Base-by-base conservation (phyloP, 2,113 vertebrate genomes). In the Andinoacara biseriatus region DNA sequence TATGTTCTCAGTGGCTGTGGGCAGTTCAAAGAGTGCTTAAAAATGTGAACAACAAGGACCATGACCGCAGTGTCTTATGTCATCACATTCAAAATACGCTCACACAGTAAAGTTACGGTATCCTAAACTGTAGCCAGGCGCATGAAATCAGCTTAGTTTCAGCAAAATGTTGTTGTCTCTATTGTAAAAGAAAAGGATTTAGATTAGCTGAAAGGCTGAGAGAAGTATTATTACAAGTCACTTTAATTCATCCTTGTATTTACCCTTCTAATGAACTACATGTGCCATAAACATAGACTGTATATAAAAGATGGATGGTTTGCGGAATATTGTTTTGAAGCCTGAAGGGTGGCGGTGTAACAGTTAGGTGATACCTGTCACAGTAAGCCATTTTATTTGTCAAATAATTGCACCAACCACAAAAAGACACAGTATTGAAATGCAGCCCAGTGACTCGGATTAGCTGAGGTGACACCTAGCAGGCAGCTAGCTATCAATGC, bases 21-120 rank as follows among this genome's bases (percentile, higher is more conserved):
- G n/a, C 81, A 88, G 59, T 84, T 92, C 61, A 90, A 75, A 83
- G 72, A 78, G 31, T n/a, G n/a, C 17, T 77, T 22, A 59, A 57
- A 57, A 63, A 74, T 56, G 63, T 26, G 58, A 74, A 26, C 56
- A 85, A 31, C 5, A 43, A 74, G 33, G 54, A 20, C 7, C n/a
- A n/a, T 24, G 5, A 62, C 40, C 62, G 31, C 78, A 10, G 22
- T 24, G 26, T 74, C 61, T 62, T 46, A 56, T 35, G 4, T 61
- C 82, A 43, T 80, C 67, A 57, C 52, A 26, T 33, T 67, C 22
- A 59, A 9, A 76, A 26, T 65, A 54, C 20, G 18, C 46, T 72
- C 20, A 59, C 43, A 56, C 43, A 69, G 40, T 61, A 57, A 79
- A 46, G 58, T 59, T 58, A 26, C 26, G 3, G 26, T 26, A 49